Percentiles rank a stretch among this genome's conserved stretches.
phyloP scores from a whole-genome alignment of 2,113 vertebrate genomes.

The Gadus chalcogrammus region DNA sequence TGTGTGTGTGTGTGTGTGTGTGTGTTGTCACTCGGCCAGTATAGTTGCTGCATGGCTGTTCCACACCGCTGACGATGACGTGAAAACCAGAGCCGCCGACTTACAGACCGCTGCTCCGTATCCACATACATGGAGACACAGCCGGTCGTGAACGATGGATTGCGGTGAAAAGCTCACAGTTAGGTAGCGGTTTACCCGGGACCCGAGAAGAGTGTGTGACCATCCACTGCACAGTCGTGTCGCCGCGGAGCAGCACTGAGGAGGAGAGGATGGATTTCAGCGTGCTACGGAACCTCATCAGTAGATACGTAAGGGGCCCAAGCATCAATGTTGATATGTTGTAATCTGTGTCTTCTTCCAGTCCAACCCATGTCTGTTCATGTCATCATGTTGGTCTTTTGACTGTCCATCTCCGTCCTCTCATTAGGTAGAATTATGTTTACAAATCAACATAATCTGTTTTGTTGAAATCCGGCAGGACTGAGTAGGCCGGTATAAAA shows the following conservation, averaged over 20 bases:
- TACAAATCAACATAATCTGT: too few relatives aligned
- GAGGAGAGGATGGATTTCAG: conserved; percentile 69
- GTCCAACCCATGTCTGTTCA: too few relatives aligned
- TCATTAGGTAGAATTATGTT: too few relatives aligned
- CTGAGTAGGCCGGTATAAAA: too few relatives aligned
- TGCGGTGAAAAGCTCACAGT: conserved; percentile 29
- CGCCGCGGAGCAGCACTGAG: conserved; percentile 42
- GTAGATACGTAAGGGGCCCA: conserved; percentile 67
- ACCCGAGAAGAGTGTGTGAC: conserved; percentile 38
- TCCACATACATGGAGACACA: conserved; percentile 37
- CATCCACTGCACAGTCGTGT: conserved; percentile 34
- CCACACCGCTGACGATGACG: conserved; percentile 47
- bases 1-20: too few relatives aligned
- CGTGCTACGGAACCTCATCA: conserved; percentile 69
- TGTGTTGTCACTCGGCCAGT: conserved; percentile 26
- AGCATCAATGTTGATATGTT: too few relatives aligned
- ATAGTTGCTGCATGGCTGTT: conserved; percentile 50
- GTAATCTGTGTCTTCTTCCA: too few relatives aligned
- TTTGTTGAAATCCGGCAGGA: too few relatives aligned
- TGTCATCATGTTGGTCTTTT: too few relatives aligned
- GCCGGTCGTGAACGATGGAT: conserved; percentile 52
- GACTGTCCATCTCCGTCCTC: too few relatives aligned
- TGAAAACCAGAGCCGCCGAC: conserved; percentile 55
- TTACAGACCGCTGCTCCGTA: conserved; percentile 53
- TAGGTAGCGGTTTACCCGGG: conserved; percentile 55